Conservation (phyloP, 2,888 invertebrate species). For the Syrphus vitripennis region DNA sequence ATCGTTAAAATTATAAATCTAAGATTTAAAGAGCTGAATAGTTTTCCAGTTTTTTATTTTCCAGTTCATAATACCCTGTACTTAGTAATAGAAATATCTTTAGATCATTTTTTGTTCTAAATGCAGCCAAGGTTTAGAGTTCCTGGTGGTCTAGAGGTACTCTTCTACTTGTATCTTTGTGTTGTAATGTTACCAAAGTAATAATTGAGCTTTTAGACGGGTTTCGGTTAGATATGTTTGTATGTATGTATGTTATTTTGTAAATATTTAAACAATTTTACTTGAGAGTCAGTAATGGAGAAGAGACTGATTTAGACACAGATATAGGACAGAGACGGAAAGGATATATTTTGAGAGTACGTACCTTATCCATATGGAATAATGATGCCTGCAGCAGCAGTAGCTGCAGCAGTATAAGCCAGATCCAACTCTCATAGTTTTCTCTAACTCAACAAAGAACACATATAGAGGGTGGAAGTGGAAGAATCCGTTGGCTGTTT, state of each 20-base stretch:
- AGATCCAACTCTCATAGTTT: neutral
- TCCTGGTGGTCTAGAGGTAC: neutral
- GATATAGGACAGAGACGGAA: neutral
- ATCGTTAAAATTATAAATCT: too few relatives aligned
- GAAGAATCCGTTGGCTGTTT: neutral
- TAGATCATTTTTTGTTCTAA: neutral
- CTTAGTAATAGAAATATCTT: neutral
- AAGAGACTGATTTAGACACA: neutral
- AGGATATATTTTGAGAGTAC: neutral
- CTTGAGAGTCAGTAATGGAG: neutral
- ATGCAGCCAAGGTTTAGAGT: neutral
- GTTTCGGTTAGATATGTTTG: neutral
- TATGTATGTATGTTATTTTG: neutral
- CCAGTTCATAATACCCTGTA: neutral
- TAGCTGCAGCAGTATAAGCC: neutral
- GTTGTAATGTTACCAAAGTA: neutral
- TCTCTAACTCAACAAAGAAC: neutral
- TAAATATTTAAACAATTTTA: constrained; percentile 1
- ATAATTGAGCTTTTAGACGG: constrained; percentile 4
- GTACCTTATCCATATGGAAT: neutral
- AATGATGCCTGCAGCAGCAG: neutral
- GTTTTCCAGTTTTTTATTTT: too few relatives aligned
- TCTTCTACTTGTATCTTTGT: neutral
- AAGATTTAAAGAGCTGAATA: too few relatives aligned
- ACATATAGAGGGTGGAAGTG: neutral